A percentile compares a stretch with the other conserved stretches of the same genome.
Evolutionary conservation across 2,113 vertebrate species (phyloP).

Genomic region (Lagenorhynchus albirostris): DNA sequence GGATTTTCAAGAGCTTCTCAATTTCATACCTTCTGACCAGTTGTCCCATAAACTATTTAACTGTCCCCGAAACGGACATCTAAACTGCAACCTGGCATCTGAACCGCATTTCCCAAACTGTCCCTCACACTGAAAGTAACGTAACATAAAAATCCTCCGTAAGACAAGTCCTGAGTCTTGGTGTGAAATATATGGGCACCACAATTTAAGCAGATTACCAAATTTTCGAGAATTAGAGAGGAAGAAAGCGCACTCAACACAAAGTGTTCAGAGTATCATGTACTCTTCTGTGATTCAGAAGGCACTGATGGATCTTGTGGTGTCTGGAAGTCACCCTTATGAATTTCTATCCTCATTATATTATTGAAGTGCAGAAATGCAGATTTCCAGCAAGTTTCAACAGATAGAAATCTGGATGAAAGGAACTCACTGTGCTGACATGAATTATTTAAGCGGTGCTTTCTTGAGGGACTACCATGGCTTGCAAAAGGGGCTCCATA

Average conservation of each 20-base stretch:
- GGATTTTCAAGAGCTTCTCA: background rate
- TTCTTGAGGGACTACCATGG: background rate
- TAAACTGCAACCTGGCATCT: background rate
- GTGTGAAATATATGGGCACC: background rate
- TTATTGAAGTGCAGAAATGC: background rate
- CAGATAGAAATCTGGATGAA: background rate
- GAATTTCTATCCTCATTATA: background rate
- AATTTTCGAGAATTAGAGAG: background rate
- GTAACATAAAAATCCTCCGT: background rate
- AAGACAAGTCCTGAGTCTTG: background rate
- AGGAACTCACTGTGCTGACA: background rate
- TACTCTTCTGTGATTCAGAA: background rate
- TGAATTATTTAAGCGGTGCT: background rate
- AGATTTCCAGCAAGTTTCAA: background rate
- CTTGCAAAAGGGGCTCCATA: background rate
- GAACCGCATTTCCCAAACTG: background rate
- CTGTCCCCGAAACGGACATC: background rate
- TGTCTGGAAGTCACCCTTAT: background rate
- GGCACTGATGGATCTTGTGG: background rate
- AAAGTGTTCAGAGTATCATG: background rate
- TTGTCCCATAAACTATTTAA: background rate
- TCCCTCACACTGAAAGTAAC: background rate
- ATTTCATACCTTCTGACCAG: background rate
- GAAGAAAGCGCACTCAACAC: background rate
- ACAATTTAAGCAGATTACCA: background rate